phyloP scores from a whole-genome alignment of 2,888 invertebrate species.

The Cryptophagus acutangulus region DNA sequence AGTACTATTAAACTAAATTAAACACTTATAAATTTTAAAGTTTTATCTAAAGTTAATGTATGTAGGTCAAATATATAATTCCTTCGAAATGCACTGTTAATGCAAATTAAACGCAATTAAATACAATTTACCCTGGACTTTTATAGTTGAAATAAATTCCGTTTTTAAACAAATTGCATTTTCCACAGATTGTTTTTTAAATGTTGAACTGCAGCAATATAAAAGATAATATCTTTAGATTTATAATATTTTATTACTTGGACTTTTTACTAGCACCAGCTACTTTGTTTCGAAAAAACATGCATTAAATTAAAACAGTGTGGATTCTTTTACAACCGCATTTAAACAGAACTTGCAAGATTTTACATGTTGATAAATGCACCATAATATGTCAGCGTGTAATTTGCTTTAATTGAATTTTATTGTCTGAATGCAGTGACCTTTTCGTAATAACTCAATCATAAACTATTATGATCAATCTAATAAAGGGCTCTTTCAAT shows the following conservation, averaged over 20 bases:
- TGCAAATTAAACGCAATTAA: conserved; percentile 1
- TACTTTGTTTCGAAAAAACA: conserved; percentile 13
- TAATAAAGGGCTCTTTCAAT: conserved; percentile 2
- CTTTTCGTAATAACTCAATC: conserved; percentile 6
- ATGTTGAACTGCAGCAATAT: conserved; percentile 11
- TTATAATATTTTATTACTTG: conserved; percentile 21
- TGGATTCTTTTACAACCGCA: conserved; percentile 19
- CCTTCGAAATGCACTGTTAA: conserved; percentile 1
- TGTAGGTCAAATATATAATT: too few species aligned
- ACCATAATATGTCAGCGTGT: conserved; percentile 3
- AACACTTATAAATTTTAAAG: too few species aligned
- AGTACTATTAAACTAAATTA: too few species aligned
- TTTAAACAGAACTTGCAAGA: conserved; percentile 14
- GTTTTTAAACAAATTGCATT: conserved; percentile 19
- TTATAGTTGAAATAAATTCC: conserved; percentile 20
- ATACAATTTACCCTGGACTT: not conserved
- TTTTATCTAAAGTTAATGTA: too few species aligned
- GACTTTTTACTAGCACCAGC: conserved; percentile 14
- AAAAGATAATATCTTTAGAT: conserved; percentile 26
- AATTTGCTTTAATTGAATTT: conserved; percentile 5
- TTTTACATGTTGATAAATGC: too few species aligned
- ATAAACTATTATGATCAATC: conserved; percentile 5
- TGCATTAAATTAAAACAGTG: conserved; percentile 20
- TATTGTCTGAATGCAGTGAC: conserved; percentile 4
- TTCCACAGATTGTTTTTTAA: conserved; percentile 6